A percentile compares a stretch with the other conserved stretches of the same genome.
phyloP scores from a whole-genome alignment of 2,888 invertebrate genomes.

The Lasioglossum vierecki region DNA sequence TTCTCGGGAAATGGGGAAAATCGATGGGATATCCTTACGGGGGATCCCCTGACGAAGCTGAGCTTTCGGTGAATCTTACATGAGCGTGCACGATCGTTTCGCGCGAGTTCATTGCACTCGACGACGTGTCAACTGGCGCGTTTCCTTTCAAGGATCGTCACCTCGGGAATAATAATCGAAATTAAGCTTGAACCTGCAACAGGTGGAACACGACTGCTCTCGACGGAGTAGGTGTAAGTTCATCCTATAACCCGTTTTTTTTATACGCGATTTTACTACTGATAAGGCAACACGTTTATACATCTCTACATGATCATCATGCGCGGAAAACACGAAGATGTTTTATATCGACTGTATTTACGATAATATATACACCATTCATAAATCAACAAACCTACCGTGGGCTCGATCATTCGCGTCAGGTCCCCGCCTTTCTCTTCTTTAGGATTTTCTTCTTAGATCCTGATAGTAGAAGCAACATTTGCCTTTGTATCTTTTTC shows the following conservation, averaged over 20 bases:
- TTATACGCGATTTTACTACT: slow-evolving; percentile 73
- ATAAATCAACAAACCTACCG: slow-evolving; percentile 45
- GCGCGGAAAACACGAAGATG: slow-evolving; percentile 73
- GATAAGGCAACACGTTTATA: slow-evolving; percentile 73
- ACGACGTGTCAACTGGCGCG: slow-evolving; percentile 32
- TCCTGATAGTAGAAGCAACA: neutral
- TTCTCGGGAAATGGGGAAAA: slow-evolving; percentile 3
- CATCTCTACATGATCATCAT: slow-evolving; percentile 74
- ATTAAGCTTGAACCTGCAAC: slow-evolving; percentile 28
- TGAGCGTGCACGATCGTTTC: neutral
- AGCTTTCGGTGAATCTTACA: slow-evolving; percentile 28
- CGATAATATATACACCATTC: slow-evolving; percentile 78
- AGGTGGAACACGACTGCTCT: slow-evolving; percentile 15
- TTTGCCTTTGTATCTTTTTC: neutral
- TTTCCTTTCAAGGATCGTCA: slow-evolving; percentile 42
- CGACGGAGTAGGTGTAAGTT: slow-evolving; percentile 49
- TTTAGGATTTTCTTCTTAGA: neutral
- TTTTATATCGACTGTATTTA: slow-evolving; percentile 81
- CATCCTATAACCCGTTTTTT: slow-evolving; percentile 73
- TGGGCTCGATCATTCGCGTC: neutral
- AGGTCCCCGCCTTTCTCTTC: neutral
- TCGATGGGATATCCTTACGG: neutral
- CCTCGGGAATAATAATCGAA: slow-evolving; percentile 44
- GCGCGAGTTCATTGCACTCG: slow-evolving; percentile 28
- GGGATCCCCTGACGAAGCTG: neutral